Evolutionary conservation across 2,797 vertebrate species (phyloP), one percentile per base, ranked within the genome.

Genomic region (Acipenser oxyrinchus): DNA sequence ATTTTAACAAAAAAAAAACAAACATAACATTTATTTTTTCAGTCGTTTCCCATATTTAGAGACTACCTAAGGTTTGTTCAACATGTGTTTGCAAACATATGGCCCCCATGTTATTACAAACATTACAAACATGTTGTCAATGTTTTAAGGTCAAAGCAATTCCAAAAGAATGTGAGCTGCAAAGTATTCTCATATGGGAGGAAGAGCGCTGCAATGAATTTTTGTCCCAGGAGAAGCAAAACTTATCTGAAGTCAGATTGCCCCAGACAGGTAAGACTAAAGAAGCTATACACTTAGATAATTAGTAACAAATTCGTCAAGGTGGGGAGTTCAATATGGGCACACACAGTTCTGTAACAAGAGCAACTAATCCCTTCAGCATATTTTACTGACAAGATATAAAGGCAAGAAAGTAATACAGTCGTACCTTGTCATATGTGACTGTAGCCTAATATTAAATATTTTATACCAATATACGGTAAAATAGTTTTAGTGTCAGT

Each of bases 151-250:
- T 68, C 4, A 76, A 76, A 37, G 72, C 82, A 4, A 37, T 37
- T 37, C 37, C 37, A 37, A 4, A 4, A 37, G 59, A 83, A 62
- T 94, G 93, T 37, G 85, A 90, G 11, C 82, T 91, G 58, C 77
- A 88, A 49, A 74, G 63, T 0, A 73, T 83, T 55, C 76, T 90
- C 49, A 70, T 73, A 55, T 88, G 75, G 64, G 93, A 93, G 11
- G 83, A 79, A 68, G 86, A 92, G 63, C 84, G 78, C 8, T 94
- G 93, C 68, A 68, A 71, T 18, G 75, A 85, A 51, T 76, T 73
- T 6, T 78, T 88, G 1, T 78, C 78, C 48, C 68, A 74, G 53
- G 82, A 86, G 4, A 74, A 68, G 6, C 70, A 64, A 52, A 83
- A 81, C 60, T 79, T 75, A 0, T 65, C 68, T 79, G 68, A 68